Evolutionary conservation across 2,113 vertebrate genomes (phyloP).

Genomic region (Corydoras sp.): DNA sequence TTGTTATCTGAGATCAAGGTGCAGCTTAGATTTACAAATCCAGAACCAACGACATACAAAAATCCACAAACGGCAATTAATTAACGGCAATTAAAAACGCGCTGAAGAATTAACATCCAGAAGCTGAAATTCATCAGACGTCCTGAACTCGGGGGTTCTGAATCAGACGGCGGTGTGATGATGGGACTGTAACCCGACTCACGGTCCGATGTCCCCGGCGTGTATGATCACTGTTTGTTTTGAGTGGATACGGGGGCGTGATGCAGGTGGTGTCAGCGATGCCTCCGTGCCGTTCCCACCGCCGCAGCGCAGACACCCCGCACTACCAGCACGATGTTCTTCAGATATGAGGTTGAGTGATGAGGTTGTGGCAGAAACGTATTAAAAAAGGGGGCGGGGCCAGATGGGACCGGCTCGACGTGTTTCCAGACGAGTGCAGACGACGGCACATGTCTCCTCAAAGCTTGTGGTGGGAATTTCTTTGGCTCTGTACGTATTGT

Average conservation of each 20-base stretch:
- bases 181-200: too few species aligned
- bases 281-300: neutral
- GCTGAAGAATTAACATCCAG: too few species aligned
- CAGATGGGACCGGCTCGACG: constrained; percentile 52
- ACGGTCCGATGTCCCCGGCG: too few species aligned
- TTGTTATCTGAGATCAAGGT: too few species aligned
- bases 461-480: constrained; percentile 12
- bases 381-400: constrained; percentile 49
- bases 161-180: too few species aligned
- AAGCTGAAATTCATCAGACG: too few species aligned
- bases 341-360: constrained; percentile 30
- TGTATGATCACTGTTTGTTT: neutral
- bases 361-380: constrained; percentile 53
- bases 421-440: constrained; percentile 32
- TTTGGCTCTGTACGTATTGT: too few species aligned
- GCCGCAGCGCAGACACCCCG: constrained; percentile 23
- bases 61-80: too few species aligned
- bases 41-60: too few species aligned
- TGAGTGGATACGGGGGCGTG: neutral
- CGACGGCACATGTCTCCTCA: neutral
- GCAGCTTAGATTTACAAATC: too few species aligned
- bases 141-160: too few species aligned
- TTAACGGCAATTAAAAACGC: too few species aligned
- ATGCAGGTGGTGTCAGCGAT: neutral
- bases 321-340: constrained; percentile 52